Percentiles rank a stretch among this genome's conserved stretches.
These are phyloP conservation scores for Ormyrus thymus DNA, from an alignment of 2,888 invertebrate species.

Conservation along the genomic window DNA sequence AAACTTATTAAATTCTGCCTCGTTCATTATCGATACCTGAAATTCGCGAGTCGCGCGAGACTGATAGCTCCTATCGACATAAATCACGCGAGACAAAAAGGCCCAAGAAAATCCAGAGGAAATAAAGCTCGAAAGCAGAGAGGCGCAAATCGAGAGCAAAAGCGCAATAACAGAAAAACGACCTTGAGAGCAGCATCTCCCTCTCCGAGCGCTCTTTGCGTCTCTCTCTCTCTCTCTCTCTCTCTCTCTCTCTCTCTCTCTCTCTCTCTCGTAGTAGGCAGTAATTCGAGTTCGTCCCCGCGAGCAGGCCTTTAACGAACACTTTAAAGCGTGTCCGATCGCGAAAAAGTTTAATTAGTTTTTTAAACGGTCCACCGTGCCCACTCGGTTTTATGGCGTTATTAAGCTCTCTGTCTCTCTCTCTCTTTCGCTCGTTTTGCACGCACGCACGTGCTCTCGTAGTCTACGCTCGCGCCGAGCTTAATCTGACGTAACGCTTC, in stretches of 20 bases:
- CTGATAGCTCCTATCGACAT: too few species aligned
- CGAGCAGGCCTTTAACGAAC: constrained; percentile 48
- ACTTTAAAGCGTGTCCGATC: constrained; percentile 53
- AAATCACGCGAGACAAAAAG: too few species aligned
- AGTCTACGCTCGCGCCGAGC: background rate
- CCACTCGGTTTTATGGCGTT: constrained; percentile 50
- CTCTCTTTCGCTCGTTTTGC: constrained; percentile 4
- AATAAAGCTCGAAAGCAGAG: background rate
- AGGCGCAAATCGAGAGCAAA: background rate
- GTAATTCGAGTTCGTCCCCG: constrained; percentile 33
- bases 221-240: constrained; percentile 16
- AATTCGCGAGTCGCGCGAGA: too few species aligned
- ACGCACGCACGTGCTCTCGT: constrained; percentile 33
- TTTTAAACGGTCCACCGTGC: constrained; percentile 46
- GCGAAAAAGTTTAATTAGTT: constrained; percentile 57
- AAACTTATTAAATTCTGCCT: too few species aligned
- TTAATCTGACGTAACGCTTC: constrained; percentile 22
- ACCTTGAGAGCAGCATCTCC: constrained; percentile 18
- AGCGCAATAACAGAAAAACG: constrained; percentile 35
- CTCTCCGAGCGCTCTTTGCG: constrained; percentile 11
- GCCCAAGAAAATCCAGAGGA: too few species aligned
- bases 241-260: background rate
- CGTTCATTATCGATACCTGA: too few species aligned
- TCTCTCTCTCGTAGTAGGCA: background rate
- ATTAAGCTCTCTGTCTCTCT: constrained; percentile 42